Base-by-base conservation (phyloP, 2,888 invertebrate genomes). In the Tupiocoris notatus region DNA sequence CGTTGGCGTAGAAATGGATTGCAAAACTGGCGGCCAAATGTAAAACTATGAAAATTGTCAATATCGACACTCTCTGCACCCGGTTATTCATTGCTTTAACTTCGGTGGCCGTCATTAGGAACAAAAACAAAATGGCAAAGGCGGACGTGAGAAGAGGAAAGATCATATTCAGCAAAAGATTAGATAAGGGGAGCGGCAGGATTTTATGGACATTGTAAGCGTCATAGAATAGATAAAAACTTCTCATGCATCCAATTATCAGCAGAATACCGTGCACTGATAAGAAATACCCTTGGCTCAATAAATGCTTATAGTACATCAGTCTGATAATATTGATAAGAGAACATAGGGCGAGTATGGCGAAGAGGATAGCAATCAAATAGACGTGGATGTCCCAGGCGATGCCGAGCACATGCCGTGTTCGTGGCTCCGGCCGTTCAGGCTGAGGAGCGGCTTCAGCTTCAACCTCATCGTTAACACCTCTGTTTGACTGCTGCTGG, bases 311-410 rank as follows among this genome's bases (percentile, higher is more conserved):
- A 81, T 92, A 90, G 82, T 92, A 91, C 84, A 93, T 92, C 84
- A 94, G 92, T 71, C 94, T 89, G 63, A 95, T 89, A 79, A 96
- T 88, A 84, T 94, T 94, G 82, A 93, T 91, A 77, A 95, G 90
- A 21, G 94, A 94, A 83, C 92, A 94, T 0, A 94, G 88, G 0
- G 94, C 93, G 81, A 96, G 85, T 12, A 95, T 86, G 0, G 93
- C 91, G 83, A 95, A 96, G 82, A 94, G 88, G 17, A 92, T 89
- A 0, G 95, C 95, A 0, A 93, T 92, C 58, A 93, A 85, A 85
- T 96, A 96, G 2, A 96, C 91, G 83, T 96, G 96, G 7, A 95
- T 89, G 82, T 95, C 93, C 96, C 95, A 96, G 0, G 94, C 94
- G 80, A 93, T 90, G 0, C 91, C 89, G 91, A 93, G 93, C 59